Evolutionary conservation across 2,888 invertebrate genomes (phyloP).

Genomic region (Atrina japonica): DNA sequence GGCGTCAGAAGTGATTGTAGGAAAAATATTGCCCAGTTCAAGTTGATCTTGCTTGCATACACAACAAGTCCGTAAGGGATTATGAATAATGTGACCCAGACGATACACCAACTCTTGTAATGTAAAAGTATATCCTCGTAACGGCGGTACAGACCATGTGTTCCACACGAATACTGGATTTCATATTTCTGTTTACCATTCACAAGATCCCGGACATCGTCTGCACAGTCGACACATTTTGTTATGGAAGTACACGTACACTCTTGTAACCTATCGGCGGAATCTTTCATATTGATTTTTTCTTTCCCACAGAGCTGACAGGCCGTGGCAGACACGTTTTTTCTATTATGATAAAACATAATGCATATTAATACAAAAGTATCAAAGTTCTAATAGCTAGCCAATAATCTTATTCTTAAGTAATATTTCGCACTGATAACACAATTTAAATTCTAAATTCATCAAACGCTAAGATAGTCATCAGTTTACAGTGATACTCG

Average conservation of each 20-base stretch:
- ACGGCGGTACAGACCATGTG: slow-evolving; percentile 59
- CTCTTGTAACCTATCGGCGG: not conserved
- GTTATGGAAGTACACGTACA: slow-evolving; percentile 48
- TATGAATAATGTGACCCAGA: slow-evolving; percentile 72
- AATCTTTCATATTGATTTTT: slow-evolving; percentile 11
- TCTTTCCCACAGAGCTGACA: slow-evolving; percentile 54
- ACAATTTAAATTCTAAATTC: too few species aligned
- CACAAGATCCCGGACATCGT: slow-evolving; percentile 33
- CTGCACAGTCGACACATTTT: slow-evolving; percentile 49
- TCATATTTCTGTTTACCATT: slow-evolving; percentile 18
- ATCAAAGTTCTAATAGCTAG: too few species aligned
- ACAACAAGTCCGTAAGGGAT: slow-evolving; percentile 70
- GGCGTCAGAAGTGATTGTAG: slow-evolving; percentile 71
- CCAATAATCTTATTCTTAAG: too few species aligned
- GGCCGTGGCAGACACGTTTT: slow-evolving; percentile 30
- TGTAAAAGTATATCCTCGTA: slow-evolving; percentile 67
- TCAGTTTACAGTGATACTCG: too few species aligned
- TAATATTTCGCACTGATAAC: too few species aligned
- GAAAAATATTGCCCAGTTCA: slow-evolving; percentile 69
- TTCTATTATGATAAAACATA: slow-evolving; percentile 29
- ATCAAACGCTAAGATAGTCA: too few species aligned
- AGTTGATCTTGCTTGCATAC: slow-evolving; percentile 64
- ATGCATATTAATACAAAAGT: too few species aligned
- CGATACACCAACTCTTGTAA: slow-evolving; percentile 76
- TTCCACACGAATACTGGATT: slow-evolving; percentile 50